Percentiles rank a stretch among this genome's conserved stretches.
Conservation (phyloP, 2,797 vertebrate species). For the Mastacembelus armatus region DNA sequence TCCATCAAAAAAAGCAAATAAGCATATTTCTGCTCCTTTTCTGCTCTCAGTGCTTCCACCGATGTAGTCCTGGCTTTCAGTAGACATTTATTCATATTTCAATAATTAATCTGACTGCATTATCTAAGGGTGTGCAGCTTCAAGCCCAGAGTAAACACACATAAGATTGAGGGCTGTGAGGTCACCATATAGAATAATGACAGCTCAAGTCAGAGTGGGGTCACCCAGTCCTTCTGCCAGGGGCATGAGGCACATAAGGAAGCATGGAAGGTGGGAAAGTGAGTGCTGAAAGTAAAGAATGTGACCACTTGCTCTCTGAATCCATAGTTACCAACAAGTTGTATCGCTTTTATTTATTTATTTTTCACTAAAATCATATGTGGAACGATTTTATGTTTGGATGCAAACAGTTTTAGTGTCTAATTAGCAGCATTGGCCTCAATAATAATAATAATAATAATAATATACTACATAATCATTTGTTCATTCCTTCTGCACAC, state of each 20-base stretch:
- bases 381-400: too few species aligned
- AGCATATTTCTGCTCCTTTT: too few species aligned
- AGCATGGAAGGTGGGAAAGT: constrained; percentile 55
- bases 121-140: constrained; percentile 35
- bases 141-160: constrained; percentile 45
- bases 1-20: too few species aligned
- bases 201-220: constrained; percentile 73
- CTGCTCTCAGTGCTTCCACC: too few species aligned
- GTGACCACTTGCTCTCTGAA: constrained; percentile 46
- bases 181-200: constrained; percentile 67
- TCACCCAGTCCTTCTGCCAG: constrained; percentile 62
- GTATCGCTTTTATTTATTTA: not conserved
- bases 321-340: constrained; percentile 45
- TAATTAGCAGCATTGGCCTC: not conserved
- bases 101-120: too few species aligned
- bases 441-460: too few species aligned
- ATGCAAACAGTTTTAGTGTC: not conserved
- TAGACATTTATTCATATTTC: too few species aligned
- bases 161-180: constrained; percentile 47
- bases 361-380: constrained; percentile 5
- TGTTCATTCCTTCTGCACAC: not conserved
- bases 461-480: not conserved
- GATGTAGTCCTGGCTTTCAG: too few species aligned
- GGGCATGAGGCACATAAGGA: constrained; percentile 53
- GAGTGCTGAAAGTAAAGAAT: constrained; percentile 77